A percentile compares a stretch with the other conserved stretches of the same genome.
Conservation (phyloP, 2,797 vertebrate species). For the Cyclura pinguis region DNA sequence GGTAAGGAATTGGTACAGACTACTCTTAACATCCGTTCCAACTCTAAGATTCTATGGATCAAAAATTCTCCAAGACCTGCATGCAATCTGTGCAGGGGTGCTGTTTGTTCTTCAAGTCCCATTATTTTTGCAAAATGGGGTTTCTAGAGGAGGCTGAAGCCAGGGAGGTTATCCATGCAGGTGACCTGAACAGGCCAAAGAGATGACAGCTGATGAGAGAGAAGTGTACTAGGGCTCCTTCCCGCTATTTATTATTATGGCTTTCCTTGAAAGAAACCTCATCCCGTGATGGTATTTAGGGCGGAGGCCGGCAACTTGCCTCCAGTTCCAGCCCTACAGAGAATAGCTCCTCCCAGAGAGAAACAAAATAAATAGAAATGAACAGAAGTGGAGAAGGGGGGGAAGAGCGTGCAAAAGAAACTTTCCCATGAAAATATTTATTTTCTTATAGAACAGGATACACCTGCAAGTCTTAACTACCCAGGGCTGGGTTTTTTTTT, state of each 20-base stretch:
- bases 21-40: too few species aligned
- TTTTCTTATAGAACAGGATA: conserved; percentile 78
- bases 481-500: not conserved
- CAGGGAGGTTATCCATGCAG: not conserved
- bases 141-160: not conserved
- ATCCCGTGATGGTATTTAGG: not conserved
- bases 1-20: too few species aligned
- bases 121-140: not conserved
- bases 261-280: not conserved
- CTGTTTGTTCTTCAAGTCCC: too few species aligned
- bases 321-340: not conserved
- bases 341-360: conserved; percentile 49
- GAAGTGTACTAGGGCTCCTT: not conserved
- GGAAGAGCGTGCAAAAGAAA: conserved; percentile 66
- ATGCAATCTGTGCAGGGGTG: too few species aligned
- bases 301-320: not conserved
- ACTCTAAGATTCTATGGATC: too few species aligned
- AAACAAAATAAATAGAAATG: conserved; percentile 53
- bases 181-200: not conserved
- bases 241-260: not conserved
- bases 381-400: conserved; percentile 12
- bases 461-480: conserved; percentile 75
- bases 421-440: conserved; percentile 77
- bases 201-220: not conserved
- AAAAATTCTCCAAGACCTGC: too few species aligned